Percentiles rank a stretch among this genome's conserved stretches.
Conservation (phyloP, 2,888 invertebrate genomes). For the Caenorhabditis sp. region DNA sequence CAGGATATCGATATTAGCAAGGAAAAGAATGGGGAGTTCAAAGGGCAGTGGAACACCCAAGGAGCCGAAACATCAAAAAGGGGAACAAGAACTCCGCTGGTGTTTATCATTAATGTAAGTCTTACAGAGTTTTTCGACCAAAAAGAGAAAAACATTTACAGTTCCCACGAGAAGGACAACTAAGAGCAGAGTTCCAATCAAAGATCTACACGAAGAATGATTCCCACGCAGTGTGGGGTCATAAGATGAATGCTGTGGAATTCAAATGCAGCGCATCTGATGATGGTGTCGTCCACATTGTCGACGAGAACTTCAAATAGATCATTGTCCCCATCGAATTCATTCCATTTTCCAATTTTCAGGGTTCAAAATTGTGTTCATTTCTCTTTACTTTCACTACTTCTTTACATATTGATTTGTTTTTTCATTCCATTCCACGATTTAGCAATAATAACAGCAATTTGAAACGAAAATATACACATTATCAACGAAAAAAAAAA, state of each 20-base stretch:
- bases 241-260: constrained; percentile 57
- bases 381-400: constrained; percentile 3
- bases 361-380: not conserved
- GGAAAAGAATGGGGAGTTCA: constrained; percentile 34
- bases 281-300: constrained; percentile 48
- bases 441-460: not conserved
- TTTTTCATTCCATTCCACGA: not conserved
- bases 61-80: constrained; percentile 28
- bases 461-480: not conserved
- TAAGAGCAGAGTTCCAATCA: constrained; percentile 34
- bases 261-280: constrained; percentile 55
- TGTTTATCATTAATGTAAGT: constrained; percentile 15
- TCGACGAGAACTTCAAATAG: constrained; percentile 45
- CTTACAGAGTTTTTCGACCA: not conserved
- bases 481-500: not conserved
- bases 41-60: constrained; percentile 24
- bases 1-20: constrained; percentile 22
- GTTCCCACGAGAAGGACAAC: constrained; percentile 26
- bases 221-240: constrained; percentile 62
- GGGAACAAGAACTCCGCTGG: constrained; percentile 21
- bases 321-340: not conserved
- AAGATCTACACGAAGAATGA: constrained; percentile 40
- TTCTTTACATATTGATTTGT: not conserved
- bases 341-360: not conserved
- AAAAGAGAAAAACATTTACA: not conserved